Base-by-base conservation (phyloP, 1,140 invertebrate genomes). In the Pomacea maculata region DNA sequence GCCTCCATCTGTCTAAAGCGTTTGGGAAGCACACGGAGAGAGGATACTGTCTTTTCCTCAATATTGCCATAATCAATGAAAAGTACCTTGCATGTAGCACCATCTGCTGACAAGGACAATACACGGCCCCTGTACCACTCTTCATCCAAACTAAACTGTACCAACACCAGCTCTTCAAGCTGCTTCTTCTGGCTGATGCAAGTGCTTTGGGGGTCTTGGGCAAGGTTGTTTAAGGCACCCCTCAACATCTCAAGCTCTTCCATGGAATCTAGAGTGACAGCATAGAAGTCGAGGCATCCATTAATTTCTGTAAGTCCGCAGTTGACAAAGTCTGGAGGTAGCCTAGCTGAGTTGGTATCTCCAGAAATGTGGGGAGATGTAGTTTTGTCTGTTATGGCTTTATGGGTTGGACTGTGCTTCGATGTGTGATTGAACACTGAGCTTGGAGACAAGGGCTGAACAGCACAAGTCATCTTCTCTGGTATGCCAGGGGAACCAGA, bases 11-110 rank as follows among this genome's bases (percentile, higher is more conserved):
- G 5, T 11, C 45, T 17, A 73, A 84, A 81, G 11, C 82, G 21
- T 8, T 73, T 68, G 21, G 75, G n/a, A 29, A 84, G 45, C 6
- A 70, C 45, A 64, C 78, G 73, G 0, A 86, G 76, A 34, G 75
- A 73, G 45, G 65, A n/a, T n/a, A 78, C n/a, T 3, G 67, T 52
- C n/a, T 83, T 55, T 17, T 68, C 73, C 70, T 84, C 85, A 17
- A 9, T 65, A 71, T 86, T 86, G 15, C 85, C 85, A 73, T 82
- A 84, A 75, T 86, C 85, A 57, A 84, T 57, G 76, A 82, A 86
- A 34, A 81, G 80, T 3, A 86, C 83, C 17, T 14, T 61, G 17
- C 80, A 81, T 5, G 34, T 55, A 10, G 19, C 45, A 17, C 63
- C 57, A 17, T 78, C 75, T 21, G 67, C 64, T 14, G 75, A 61